Conservation (phyloP, 37 sponge, comb jelly and placozoan species). For the Diacarnus erythraeanus region DNA sequence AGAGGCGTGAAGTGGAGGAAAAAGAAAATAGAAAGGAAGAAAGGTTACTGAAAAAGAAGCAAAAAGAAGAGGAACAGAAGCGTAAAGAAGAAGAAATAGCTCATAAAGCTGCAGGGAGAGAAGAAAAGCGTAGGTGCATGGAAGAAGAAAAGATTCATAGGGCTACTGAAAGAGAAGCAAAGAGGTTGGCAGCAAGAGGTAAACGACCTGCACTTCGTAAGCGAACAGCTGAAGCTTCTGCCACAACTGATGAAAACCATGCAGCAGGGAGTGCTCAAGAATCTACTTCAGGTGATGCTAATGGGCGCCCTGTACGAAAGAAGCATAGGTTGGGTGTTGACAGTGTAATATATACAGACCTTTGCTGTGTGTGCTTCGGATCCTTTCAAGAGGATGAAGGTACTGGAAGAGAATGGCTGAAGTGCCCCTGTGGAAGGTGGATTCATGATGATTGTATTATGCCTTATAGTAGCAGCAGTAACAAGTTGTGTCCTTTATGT, state of each 20-base stretch:
- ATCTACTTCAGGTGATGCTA: no score
- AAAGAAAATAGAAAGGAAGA: conserved; percentile 11
- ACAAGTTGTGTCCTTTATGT: not conserved
- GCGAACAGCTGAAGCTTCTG: not conserved
- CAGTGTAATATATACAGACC: not conserved
- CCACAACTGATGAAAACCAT: no score
- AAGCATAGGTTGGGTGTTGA: not conserved
- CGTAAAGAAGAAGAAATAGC: conserved; percentile 5
- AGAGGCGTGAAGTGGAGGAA: conserved; percentile 1
- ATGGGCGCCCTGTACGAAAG: not conserved
- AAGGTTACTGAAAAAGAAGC: not conserved
- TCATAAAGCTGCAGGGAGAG: conserved; percentile 5
- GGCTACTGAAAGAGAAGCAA: not conserved
- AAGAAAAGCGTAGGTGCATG: not conserved
- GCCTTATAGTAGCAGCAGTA: not conserved
- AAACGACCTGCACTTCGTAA: not conserved
- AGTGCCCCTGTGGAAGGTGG: conserved; percentile 40
- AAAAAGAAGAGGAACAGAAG: conserved; percentile 23
- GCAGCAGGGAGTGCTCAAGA: no score
- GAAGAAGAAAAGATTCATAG: not conserved
- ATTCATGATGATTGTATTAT: conserved; percentile 41
- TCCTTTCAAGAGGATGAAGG: conserved; percentile 21
- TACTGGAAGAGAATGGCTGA: conserved; percentile 31
- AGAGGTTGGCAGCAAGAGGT: not conserved
- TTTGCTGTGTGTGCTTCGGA: conserved; percentile 29